Evolutionary conservation across 2,888 invertebrate species (phyloP), one percentile per base, ranked within the genome.

Genomic region (Cosmia trapezina): DNA sequence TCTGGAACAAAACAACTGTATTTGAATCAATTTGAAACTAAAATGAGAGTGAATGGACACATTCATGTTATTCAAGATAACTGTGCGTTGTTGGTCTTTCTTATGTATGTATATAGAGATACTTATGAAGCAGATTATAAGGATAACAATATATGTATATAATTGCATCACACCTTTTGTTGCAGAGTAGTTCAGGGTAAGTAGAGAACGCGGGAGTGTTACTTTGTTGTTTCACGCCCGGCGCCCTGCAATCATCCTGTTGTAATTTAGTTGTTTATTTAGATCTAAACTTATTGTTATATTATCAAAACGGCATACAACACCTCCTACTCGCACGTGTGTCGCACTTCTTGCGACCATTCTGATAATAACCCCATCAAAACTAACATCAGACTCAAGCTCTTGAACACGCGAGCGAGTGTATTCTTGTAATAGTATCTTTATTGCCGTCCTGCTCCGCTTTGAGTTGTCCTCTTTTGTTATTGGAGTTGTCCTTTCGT

Each of bases 1-100:
- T 74, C 85, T 85, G 78, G 37, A 84, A 85, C 70, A 82, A 83
- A 54, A 74, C 71, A 68, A 61, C 8, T 11, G 47, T 41, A 60
- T 64, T 64, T 77, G 62, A 73, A 80, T 73, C 45, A 56, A 84
- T 78, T 81, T 77, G 57, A 72, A 77, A 81, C 41, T 66, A 37
- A 74, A 79, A 79, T 79, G 61, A 76, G 60, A 69, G 11, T 28
- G 19, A 70, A 59, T 43, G 41, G 59, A 72, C 69, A 69, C 28
- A 54, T 19, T 54, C 47, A 49, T 64, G 47, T 60, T 62, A 70
- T 65, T 60, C 28, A 11, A 66, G 65, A 65, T 57, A n/a, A 49
- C 6, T 33, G 49, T 33, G 45, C 45, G n/a, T 51, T 19, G 43
- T 37, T 56, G 22, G 4, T 57, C 9, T 22, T 56, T 54, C 22